Evolutionary conservation across 2,797 vertebrate species (phyloP), one percentile per base, ranked within the genome.

Genomic region (Silurus lanzhouensis): DNA sequence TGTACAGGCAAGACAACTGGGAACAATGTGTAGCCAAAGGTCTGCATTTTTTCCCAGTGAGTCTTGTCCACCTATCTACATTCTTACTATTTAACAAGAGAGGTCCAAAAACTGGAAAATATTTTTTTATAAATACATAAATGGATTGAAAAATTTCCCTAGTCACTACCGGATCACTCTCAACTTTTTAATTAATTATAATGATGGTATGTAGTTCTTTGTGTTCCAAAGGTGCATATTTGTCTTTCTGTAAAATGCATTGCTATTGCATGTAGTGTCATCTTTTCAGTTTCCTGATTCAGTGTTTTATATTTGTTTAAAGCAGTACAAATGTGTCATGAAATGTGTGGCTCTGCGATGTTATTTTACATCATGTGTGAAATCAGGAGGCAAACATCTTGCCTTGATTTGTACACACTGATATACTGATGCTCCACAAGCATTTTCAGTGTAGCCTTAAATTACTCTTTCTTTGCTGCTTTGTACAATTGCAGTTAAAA

Each of bases 401-500:
- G 58, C 25, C 7, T 72, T 81, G 10, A 64, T 85, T 48, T 72
- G 31, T 17, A 52, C 19, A 77, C 22, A 57, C 5, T 72, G 44
- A 70, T 80, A 38, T 72, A n/a, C 25, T 72, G 57, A 70, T 64
- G 10, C 46, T 58, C 27, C 10, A 52, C 75, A 58, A 20, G 44
- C 57, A 44, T 22, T 22, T 25, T 48, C 13, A 25, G 61, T 61
- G 57, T 83, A 19, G 3, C 14, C 14, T 79, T 38, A 48, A 76
- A 10, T 57, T 78, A n/a, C 58, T 61, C 31, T 63, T 61, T 2
- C 5, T 44, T 44, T 52, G 8, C 31, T 13, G 5, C 48, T 8
- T 48, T 22, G 48, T 82, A 61, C 25, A 85, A 66, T 19, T 75
- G 82, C 72, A 55, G 22, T 82, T 57, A 52, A 52, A 9, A 71